phyloP scores from a whole-genome alignment of 1,140 invertebrate genomes.

The Sarcophaga peregrina region DNA sequence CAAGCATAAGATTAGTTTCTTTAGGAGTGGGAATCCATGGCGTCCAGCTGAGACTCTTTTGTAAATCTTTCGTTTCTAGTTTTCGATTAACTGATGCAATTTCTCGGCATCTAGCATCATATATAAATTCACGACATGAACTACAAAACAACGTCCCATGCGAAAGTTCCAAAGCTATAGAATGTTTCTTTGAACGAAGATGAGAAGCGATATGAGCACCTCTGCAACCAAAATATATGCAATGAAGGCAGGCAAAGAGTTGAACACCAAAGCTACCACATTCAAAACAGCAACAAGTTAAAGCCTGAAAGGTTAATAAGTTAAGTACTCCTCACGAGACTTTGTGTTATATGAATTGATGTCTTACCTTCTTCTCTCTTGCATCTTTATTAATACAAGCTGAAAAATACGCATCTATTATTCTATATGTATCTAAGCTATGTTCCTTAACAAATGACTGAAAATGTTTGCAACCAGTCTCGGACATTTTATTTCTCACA shows the following conservation, averaged over 20 bases:
- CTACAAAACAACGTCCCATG: constrained; percentile 94
- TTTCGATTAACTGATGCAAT: constrained; percentile 71
- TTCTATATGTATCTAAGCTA: constrained; percentile 71
- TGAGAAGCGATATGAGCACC: constrained; percentile 87
- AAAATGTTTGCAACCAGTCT: constrained; percentile 65
- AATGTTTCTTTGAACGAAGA: constrained; percentile 82
- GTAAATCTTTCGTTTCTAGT: constrained; percentile 73
- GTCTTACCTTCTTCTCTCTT: constrained; percentile 75
- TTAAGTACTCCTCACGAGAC: not conserved
- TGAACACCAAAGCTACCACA: constrained; percentile 81
- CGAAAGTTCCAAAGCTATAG: constrained; percentile 85
- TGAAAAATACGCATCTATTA: constrained; percentile 82
- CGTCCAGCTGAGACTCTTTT: constrained; percentile 77
- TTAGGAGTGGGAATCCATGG: constrained; percentile 83
- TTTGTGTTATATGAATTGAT: not conserved
- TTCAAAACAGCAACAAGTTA: constrained; percentile 66
- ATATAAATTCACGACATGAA: constrained; percentile 92
- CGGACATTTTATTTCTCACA: constrained; percentile 61
- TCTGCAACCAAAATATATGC: constrained; percentile 92
- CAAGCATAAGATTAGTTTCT: constrained; percentile 77
- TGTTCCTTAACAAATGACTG: constrained; percentile 65
- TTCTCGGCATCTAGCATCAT: constrained; percentile 78
- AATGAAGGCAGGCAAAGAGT: constrained; percentile 89
- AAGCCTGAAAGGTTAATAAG: constrained; percentile 33
- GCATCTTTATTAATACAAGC: constrained; percentile 77